A percentile compares a stretch with the other conserved stretches of the same genome.
Conservation (phyloP, 2,113 vertebrate genomes). For the Marmota flaviventris region DNA sequence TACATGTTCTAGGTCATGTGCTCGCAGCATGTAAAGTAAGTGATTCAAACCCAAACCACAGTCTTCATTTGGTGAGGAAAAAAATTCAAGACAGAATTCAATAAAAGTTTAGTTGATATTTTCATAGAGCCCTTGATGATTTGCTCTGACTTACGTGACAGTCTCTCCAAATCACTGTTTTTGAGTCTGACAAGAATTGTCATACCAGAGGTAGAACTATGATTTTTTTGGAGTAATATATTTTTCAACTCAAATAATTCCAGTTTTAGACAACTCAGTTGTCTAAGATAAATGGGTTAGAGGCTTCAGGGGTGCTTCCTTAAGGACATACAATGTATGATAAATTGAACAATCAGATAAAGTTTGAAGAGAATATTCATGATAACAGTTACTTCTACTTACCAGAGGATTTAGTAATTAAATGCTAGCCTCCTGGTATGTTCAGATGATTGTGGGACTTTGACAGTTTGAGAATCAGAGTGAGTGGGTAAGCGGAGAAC, state of each 20-base stretch:
- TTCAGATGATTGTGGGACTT: neutral
- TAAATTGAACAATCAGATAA: neutral
- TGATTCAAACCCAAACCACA: neutral
- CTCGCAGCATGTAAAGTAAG: neutral
- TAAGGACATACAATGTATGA: constrained; percentile 28
- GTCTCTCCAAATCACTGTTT: constrained; percentile 36
- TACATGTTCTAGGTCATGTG: neutral
- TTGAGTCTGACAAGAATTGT: constrained; percentile 3
- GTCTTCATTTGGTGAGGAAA: constrained; percentile 10
- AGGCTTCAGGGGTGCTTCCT: neutral
- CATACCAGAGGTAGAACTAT: neutral
- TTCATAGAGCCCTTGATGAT: neutral
- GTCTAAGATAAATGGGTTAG: neutral
- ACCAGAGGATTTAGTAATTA: constrained; percentile 18
- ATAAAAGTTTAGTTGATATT: neutral
- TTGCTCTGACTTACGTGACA: constrained; percentile 9
- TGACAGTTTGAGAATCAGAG: neutral
- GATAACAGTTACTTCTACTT: neutral
- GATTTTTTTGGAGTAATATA: constrained; percentile 41
- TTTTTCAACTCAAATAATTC: constrained; percentile 22
- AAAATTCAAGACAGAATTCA: neutral
- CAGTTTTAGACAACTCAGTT: neutral
- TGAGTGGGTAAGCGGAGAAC: neutral
- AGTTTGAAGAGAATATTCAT: neutral
- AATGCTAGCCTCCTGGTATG: neutral